Conservation (phyloP, 2,888 invertebrate genomes). For the Ichneumon xanthorius region DNA sequence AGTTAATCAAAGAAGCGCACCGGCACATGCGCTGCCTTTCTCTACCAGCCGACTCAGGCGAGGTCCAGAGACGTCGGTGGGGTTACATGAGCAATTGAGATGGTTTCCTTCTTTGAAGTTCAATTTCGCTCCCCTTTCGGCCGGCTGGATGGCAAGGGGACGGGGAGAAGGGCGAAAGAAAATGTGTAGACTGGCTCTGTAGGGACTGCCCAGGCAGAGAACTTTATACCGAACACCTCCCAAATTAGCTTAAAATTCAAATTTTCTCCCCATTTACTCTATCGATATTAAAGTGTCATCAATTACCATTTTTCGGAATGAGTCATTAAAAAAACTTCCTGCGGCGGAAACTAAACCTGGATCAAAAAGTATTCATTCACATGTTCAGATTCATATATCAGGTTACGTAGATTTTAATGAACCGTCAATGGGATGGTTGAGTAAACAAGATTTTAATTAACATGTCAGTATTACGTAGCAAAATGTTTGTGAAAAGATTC, state of each 20-base stretch:
- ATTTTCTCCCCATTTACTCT: not conserved
- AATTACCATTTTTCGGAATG: not conserved
- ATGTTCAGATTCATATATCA: not conserved
- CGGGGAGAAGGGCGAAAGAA: not conserved
- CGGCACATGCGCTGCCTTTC: not conserved
- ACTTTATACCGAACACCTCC: constrained; percentile 10
- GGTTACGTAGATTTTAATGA: not conserved
- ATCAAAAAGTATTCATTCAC: not conserved
- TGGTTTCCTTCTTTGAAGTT: constrained; percentile 52
- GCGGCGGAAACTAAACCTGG: not conserved
- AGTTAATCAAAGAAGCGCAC: not conserved
- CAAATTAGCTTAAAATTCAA: constrained; percentile 18
- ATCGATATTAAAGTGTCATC: not conserved
- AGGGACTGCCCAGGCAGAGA: not conserved
- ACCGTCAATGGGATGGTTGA: not conserved
- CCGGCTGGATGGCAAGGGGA: not conserved
- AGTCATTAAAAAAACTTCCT: not conserved
- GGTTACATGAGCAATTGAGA: constrained; percentile 36
- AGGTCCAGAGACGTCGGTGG: not conserved
- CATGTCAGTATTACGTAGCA: not conserved
- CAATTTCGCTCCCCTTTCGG: constrained; percentile 28
- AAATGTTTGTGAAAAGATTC: not conserved
- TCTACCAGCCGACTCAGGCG: not conserved
- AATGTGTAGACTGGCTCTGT: constrained; percentile 15
- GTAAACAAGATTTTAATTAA: not conserved